Conservation (phyloP, 1,140 invertebrate species). For the Steinernema feltiae region DNA sequence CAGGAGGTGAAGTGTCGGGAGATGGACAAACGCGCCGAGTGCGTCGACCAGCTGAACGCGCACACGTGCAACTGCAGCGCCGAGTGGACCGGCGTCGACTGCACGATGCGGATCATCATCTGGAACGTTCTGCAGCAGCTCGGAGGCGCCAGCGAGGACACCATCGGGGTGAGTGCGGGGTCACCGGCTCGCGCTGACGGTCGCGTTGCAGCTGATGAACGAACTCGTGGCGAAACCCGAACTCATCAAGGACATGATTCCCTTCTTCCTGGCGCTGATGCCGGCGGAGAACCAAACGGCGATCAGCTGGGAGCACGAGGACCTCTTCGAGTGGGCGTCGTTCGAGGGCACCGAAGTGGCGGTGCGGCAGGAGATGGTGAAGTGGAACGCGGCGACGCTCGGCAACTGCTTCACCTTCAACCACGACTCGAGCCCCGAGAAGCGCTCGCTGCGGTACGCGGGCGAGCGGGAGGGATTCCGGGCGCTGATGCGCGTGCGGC, state of each 20-base stretch:
- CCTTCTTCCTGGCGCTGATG: constrained; percentile 49
- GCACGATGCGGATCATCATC: background rate
- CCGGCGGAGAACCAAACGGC: constrained; percentile 69
- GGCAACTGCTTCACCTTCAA: constrained; percentile 43
- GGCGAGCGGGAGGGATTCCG: constrained; percentile 23
- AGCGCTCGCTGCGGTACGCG: background rate
- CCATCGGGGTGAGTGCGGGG: too few relatives aligned
- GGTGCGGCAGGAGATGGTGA: constrained; percentile 20
- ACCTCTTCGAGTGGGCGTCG: constrained; percentile 32
- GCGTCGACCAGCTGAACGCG: background rate
- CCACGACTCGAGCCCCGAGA: background rate
- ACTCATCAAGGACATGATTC: constrained; percentile 33
- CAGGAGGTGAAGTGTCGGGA: background rate
- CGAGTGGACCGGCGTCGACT: background rate
- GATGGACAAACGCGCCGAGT: background rate
- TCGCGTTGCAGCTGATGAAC: too few relatives aligned
- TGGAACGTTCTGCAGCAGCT: background rate
- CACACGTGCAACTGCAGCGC: background rate
- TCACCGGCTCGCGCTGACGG: too few relatives aligned
- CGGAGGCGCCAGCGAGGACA: background rate
- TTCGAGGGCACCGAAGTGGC: constrained; percentile 31
- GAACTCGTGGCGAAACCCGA: constrained; percentile 30
- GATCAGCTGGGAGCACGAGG: constrained; percentile 68
- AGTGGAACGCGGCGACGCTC: constrained; percentile 39
- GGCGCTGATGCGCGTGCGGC: constrained; percentile 23